Conservation (phyloP, 2,113 vertebrate species). For the Peucedramus taeniatus region DNA sequence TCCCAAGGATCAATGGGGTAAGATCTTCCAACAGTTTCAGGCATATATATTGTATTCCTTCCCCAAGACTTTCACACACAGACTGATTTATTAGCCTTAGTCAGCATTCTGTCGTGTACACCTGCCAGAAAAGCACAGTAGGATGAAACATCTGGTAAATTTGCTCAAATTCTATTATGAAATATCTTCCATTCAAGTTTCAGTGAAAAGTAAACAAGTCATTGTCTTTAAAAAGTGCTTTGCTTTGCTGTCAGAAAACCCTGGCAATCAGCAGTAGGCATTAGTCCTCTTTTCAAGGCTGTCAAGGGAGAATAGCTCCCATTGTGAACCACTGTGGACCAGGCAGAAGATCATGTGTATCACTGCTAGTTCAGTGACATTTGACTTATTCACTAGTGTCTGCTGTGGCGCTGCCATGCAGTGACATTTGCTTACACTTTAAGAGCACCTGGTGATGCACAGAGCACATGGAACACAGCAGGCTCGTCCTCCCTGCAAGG, state of each 20-base stretch:
- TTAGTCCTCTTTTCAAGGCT: neutral
- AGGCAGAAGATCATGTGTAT: neutral
- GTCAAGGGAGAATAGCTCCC: neutral
- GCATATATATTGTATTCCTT: slow-evolving; percentile 36
- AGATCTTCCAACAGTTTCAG: slow-evolving; percentile 26
- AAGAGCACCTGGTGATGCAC: neutral
- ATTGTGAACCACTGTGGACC: neutral
- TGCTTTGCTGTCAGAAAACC: slow-evolving; percentile 33
- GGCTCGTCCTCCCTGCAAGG: neutral
- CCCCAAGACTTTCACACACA: slow-evolving; percentile 22
- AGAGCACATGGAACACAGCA: neutral
- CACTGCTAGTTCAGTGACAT: neutral
- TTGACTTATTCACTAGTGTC: neutral
- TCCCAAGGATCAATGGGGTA: slow-evolving; percentile 32
- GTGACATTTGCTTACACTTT: neutral
- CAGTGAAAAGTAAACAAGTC: slow-evolving; percentile 69
- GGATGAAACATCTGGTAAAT: slow-evolving; percentile 73
- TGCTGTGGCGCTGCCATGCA: neutral
- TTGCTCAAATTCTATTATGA: slow-evolving; percentile 66
- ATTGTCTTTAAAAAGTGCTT: slow-evolving; percentile 60
- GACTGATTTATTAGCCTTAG: slow-evolving; percentile 69
- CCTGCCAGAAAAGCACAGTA: slow-evolving; percentile 61
- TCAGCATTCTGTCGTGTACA: slow-evolving; percentile 58
- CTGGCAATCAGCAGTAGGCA: neutral
- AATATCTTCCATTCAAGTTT: slow-evolving; percentile 67